Percentiles rank a stretch among this genome's conserved stretches.
phyloP scores from a whole-genome alignment of 2,888 invertebrate species.

The Ichneumon xanthorius region DNA sequence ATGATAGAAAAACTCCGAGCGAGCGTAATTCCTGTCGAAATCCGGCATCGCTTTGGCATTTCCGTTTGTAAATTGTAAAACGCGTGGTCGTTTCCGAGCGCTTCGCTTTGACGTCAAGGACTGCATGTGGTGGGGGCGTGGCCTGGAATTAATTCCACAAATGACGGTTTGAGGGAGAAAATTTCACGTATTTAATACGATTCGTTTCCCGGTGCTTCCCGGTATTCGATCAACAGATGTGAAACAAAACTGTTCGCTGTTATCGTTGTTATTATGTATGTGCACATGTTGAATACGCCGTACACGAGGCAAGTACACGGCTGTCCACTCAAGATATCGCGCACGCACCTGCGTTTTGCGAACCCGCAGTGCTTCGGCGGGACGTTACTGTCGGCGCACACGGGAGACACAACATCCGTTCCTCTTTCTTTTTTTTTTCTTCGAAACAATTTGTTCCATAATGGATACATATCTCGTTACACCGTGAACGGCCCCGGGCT shows the following conservation, averaged over 20 bases:
- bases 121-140: not conserved
- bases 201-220: constrained; percentile 14
- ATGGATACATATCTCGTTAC: constrained; percentile 64
- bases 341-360: constrained; percentile 26
- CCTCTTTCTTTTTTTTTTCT: constrained; percentile 54
- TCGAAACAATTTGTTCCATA: constrained; percentile 69
- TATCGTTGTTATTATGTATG: constrained; percentile 39
- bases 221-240: constrained; percentile 42
- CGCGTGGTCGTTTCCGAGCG: not conserved
- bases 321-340: constrained; percentile 17
- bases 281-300: constrained; percentile 5
- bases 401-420: constrained; percentile 67
- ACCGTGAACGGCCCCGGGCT: constrained; percentile 17
- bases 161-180: constrained; percentile 11
- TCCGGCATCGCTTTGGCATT: constrained; percentile 10
- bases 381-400: constrained; percentile 17
- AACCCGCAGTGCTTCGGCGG: constrained; percentile 18
- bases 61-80: constrained; percentile 5
- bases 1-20: not conserved
- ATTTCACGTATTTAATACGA: constrained; percentile 31
- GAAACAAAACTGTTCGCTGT: constrained; percentile 27
- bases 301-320: constrained; percentile 5
- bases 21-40: not conserved
- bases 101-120: not conserved
- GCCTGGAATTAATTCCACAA: constrained; percentile 1